Evolutionary conservation across 64 coral and sea anemone species (phyloP).

Genomic region (Montipora capricornis): DNA sequence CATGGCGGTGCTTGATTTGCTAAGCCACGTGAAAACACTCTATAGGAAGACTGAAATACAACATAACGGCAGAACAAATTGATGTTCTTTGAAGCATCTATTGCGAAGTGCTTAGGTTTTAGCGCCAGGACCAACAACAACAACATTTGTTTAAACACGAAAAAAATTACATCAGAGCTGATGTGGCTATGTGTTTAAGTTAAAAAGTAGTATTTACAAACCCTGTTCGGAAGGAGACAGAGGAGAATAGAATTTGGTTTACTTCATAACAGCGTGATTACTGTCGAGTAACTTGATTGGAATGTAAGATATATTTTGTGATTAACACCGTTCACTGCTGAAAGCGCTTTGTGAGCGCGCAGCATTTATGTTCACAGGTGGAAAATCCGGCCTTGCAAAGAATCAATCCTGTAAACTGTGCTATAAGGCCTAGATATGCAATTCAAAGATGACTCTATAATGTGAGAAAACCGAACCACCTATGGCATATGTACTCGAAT

Average conservation of each 20-base stretch:
- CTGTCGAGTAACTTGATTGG: too few relatives aligned
- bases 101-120: conserved; percentile 42
- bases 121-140: background rate
- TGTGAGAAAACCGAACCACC: too few relatives aligned
- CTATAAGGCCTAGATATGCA: conserved; percentile 43
- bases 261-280: conserved; percentile 33
- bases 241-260: conserved; percentile 48
- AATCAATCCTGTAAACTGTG: conserved; percentile 46
- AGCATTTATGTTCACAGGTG: conserved; percentile 11
- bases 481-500: too few relatives aligned
- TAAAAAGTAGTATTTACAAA: too few relatives aligned
- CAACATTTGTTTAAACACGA: too few relatives aligned
- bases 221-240: background rate
- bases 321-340: conserved; percentile 48
- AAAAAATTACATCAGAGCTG: too few relatives aligned
- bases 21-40: too few relatives aligned
- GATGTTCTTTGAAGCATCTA: conserved; percentile 13
- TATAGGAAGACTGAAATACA: conserved; percentile 15
- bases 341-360: conserved; percentile 33
- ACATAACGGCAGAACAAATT: conserved; percentile 18
- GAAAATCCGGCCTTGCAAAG: conserved; percentile 42
- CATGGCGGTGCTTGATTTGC: too few relatives aligned
- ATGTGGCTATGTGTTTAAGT: too few relatives aligned
- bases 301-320: too few relatives aligned
- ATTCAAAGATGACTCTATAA: conserved; percentile 30